Conservation (phyloP, 2,113 vertebrate species). For the Nycticryphes semicollaris region DNA sequence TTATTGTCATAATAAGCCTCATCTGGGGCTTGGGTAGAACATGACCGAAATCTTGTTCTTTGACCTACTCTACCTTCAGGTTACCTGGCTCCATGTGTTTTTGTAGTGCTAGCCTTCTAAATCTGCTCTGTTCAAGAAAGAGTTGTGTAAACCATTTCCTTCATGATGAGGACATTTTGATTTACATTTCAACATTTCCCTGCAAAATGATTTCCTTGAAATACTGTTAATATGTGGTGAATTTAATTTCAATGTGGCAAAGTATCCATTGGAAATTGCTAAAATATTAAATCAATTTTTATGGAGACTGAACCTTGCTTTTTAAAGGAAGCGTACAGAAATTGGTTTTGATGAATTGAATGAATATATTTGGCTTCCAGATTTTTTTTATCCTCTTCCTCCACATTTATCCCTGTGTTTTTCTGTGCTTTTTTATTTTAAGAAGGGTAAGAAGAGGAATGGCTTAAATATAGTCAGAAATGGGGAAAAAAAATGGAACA, state of each 20-base stretch:
- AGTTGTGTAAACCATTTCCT: background rate
- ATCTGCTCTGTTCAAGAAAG: background rate
- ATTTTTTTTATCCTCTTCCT: background rate
- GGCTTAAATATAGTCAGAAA: background rate
- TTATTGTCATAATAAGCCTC: background rate
- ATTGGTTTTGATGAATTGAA: background rate
- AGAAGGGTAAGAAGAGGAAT: background rate
- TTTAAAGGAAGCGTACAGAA: background rate
- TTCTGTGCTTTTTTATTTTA: background rate
- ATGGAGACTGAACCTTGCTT: background rate
- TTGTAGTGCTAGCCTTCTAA: background rate
- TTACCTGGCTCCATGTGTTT: background rate
- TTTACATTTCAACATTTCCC: background rate
- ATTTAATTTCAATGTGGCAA: background rate
- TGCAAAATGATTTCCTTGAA: background rate
- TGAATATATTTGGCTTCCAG: background rate
- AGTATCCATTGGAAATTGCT: background rate
- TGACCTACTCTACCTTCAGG: background rate
- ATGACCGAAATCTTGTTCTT: background rate
- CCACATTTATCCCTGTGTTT: background rate
- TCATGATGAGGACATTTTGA: background rate
- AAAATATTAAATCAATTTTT: background rate
- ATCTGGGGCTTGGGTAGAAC: background rate
- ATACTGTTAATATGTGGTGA: background rate
- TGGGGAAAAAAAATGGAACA: background rate